Percentiles rank a stretch among this genome's conserved stretches.
Conservation (phyloP, 2,888 invertebrate species). For the Andrena trimmerana region DNA sequence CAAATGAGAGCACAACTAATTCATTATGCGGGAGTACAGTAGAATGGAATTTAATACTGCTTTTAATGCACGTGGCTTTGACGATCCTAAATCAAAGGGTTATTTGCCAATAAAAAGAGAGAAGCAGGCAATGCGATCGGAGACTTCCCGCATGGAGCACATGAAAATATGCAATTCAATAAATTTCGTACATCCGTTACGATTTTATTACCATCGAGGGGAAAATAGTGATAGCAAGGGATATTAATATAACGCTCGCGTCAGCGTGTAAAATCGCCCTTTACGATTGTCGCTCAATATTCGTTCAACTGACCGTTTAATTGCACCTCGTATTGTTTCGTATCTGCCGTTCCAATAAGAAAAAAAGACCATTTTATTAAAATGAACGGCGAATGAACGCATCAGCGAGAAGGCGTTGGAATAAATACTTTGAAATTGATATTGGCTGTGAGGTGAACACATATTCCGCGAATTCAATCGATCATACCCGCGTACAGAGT, state of each 20-base stretch:
- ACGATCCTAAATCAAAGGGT: conserved; percentile 18
- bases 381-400: neutral
- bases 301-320: conserved; percentile 16
- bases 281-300: conserved; percentile 11
- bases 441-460: neutral
- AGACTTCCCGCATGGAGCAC: neutral
- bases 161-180: conserved; percentile 18
- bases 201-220: conserved; percentile 22
- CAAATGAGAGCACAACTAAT: neutral
- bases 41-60: conserved; percentile 2
- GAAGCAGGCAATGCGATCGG: neutral
- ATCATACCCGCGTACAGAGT: too few species aligned
- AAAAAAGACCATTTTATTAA: neutral
- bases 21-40: neutral
- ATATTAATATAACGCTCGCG: conserved; percentile 4
- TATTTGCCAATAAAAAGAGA: neutral
- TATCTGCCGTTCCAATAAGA: neutral
- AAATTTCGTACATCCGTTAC: conserved; percentile 19
- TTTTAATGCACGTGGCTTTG: neutral
- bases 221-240: conserved; percentile 14
- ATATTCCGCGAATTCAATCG: neutral
- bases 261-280: neutral
- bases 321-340: conserved; percentile 1
- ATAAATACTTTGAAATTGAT: conserved; percentile 10
- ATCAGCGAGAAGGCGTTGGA: neutral